Base-by-base conservation (phyloP, 64 coral and sea anemone species). In the Pocillopora verrucosa region DNA sequence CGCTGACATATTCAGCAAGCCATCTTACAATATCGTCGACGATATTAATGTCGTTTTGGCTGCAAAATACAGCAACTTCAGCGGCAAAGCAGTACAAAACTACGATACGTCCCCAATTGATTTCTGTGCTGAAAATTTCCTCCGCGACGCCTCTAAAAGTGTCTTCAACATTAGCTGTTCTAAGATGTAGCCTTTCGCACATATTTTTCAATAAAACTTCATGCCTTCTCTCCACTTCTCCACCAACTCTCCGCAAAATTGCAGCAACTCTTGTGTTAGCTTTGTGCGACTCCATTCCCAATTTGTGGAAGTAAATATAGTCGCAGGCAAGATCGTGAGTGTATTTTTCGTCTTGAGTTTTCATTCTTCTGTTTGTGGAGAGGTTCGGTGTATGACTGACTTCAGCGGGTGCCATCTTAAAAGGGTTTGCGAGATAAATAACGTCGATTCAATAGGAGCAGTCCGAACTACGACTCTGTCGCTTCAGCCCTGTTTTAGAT, bases 21-120 rank as follows among this genome's bases (percentile, higher is more conserved):
- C 94, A 96, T 9, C 15, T 89, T 10, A 91, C 82, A 38, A 96
- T 22, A 12, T 91, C 64, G 12, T 96, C 88, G 36, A 80, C 38
- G 3, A 90, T 61, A 77, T 96, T 79, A 36, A 93, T 70, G 20
- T 91, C 79, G 20, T 82, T 81, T 76, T 93, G 38, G 19, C 75
- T 20, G 16, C 91, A 96, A 82, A 93, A 87, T 13, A 79, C 51
- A 1, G 94, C 91, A 13, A 96, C 80, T 83, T 72, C 90, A 36
- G 87, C 94, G 2, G 81, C 94, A 78, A 96, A 79, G 16, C 91
- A 93, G 72, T 88, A 93, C 19, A 96, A 64, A 60, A 82, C 88
- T 64, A 91, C 94, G 3, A 96, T 90, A 22, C 94, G 88, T 61
- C 94, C 94, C 94, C 94, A 96, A 64, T 96, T 96, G 34, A 96